These are phyloP conservation scores for Tragelaphus imberbis DNA, from an alignment of 2,113 vertebrate genomes.

Conservation along the genomic window DNA sequence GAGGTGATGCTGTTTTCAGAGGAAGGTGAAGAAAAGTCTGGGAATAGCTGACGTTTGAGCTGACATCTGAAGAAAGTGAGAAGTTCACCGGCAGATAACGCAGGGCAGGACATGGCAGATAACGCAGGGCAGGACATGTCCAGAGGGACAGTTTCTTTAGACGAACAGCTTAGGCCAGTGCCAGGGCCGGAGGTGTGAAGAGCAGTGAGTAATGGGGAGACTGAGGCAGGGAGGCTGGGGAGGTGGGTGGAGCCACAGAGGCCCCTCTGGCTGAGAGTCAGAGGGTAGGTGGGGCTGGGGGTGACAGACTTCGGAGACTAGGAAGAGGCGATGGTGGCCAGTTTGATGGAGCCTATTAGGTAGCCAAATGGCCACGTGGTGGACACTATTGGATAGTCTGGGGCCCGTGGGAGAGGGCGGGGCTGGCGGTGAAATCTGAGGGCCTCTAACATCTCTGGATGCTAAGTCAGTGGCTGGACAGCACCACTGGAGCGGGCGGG, in stretches of 20 bases:
- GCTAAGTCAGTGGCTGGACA: neutral
- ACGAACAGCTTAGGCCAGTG: neutral
- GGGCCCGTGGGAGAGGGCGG: rapidly evolving
- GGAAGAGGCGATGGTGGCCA: neutral
- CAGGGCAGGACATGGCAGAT: neutral
- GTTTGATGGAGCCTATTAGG: neutral
- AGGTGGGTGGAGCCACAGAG: neutral
- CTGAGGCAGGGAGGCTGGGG: neutral
- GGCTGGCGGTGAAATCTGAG: neutral
- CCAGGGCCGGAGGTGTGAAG: neutral
- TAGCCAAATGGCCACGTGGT: neutral
- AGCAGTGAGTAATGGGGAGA: neutral
- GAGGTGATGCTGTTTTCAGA: neutral
- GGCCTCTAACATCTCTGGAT: too few relatives aligned
- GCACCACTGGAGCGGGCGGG: rapidly evolving
- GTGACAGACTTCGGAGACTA: rapidly evolving
- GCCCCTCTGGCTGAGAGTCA: neutral
- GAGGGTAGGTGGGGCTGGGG: neutral
- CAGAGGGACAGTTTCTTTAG: neutral
- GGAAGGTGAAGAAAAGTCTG: neutral
- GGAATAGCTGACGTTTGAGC: neutral
- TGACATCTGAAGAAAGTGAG: neutral
- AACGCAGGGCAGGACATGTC: neutral
- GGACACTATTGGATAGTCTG: neutral
- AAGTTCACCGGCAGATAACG: rapidly evolving